Conservation (phyloP, 1,140 invertebrate genomes). For the Drosophila murphyi region DNA sequence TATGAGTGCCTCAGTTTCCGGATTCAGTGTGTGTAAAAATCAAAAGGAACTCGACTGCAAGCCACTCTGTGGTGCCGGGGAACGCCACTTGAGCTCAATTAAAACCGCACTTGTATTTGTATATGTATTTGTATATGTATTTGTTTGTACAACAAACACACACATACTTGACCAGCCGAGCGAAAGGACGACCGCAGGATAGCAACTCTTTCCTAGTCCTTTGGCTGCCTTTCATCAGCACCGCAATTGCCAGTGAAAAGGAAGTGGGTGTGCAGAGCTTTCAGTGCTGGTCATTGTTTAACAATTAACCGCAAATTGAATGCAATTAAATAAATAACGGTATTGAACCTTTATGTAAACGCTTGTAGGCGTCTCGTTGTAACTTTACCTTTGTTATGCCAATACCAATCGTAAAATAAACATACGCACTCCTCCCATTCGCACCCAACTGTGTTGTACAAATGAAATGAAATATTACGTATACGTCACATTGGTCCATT, state of each 20-base stretch:
- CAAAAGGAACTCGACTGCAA: neutral
- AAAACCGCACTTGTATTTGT: slow-evolving; percentile 76
- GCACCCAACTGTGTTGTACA: slow-evolving; percentile 43
- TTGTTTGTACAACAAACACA: slow-evolving; percentile 76
- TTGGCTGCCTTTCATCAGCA: neutral
- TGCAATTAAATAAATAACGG: slow-evolving; percentile 83
- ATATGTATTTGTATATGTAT: slow-evolving; percentile 64
- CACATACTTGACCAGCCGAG: slow-evolving; percentile 62
- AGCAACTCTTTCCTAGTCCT: slow-evolving; percentile 5
- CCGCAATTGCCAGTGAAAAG: slow-evolving; percentile 21
- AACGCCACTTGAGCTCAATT: slow-evolving; percentile 77
- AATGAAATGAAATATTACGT: slow-evolving; percentile 81
- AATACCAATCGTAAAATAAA: slow-evolving; percentile 41
- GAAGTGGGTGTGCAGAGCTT: slow-evolving; percentile 26
- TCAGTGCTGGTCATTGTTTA: slow-evolving; percentile 63
- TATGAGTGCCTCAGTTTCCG: too few species aligned
- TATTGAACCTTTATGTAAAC: slow-evolving; percentile 78
- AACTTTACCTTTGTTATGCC: slow-evolving; percentile 43
- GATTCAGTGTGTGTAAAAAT: slow-evolving; percentile 40
- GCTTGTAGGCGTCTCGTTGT: slow-evolving; percentile 65
- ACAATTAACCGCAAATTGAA: slow-evolving; percentile 83
- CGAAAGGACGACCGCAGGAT: slow-evolving; percentile 17
- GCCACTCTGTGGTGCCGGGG: slow-evolving; percentile 29
- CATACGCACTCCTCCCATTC: slow-evolving; percentile 27
- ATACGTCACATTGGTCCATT: slow-evolving; percentile 76